These are phyloP conservation scores for Pelodiscus sinensis DNA, from an alignment of 2,113 vertebrate species.

Conservation along the genomic window DNA sequence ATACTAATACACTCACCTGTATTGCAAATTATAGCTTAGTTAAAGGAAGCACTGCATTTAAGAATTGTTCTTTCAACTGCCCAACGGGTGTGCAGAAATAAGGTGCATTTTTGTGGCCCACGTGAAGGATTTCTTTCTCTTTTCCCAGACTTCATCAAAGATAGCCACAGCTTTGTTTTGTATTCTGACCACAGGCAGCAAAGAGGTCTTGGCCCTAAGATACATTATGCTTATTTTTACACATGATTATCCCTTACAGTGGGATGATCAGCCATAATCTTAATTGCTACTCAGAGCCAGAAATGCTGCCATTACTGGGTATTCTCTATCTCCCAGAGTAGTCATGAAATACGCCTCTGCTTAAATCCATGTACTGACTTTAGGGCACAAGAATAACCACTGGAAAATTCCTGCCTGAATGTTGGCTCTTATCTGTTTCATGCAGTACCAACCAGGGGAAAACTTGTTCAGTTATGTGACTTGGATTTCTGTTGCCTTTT, in stretches of 20 bases:
- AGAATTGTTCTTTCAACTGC: not conserved
- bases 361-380: not conserved
- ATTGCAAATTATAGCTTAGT: rapidly evolving
- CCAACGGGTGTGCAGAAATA: not conserved
- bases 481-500: not conserved
- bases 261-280: not conserved
- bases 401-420: not conserved
- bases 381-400: not conserved
- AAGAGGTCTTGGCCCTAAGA: not conserved
- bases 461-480: not conserved
- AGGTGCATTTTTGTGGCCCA: not conserved
- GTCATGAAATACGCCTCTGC: not conserved
- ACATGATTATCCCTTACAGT: not conserved
- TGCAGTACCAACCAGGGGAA: not conserved
- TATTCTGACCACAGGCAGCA: not conserved
- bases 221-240: not conserved
- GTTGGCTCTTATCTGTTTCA: not conserved
- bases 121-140: not conserved
- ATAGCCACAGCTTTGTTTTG: not conserved
- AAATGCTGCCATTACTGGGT: not conserved
- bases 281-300: not conserved
- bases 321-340: not conserved
- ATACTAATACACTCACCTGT: not conserved
- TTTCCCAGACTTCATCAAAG: not conserved
- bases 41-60: not conserved